Base-by-base conservation (phyloP, 1,140 invertebrate species). In the Leptinotarsa lineolata region DNA sequence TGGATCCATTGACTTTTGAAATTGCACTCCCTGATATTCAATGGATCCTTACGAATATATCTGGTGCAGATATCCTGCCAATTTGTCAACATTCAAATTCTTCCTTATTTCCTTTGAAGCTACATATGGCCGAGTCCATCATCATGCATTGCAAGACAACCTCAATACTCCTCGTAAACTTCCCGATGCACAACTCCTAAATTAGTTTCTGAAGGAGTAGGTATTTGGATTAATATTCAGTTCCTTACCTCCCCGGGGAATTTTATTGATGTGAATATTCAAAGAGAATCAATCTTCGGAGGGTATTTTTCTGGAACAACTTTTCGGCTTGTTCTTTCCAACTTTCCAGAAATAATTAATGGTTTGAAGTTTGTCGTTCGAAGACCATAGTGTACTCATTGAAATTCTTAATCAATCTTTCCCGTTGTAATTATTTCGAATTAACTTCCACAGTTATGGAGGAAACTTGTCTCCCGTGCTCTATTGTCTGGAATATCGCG, bases 341-440 rank as follows among this genome's bases (percentile, higher is more conserved):
- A 54, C 48, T 54, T 54, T 54, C 48, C 15, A 54, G 48, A 54
- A 54, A 54, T 54, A 54, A 54, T 54, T 54, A 54, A 54, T 54
- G 48, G 48, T 54, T 54, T 5, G 48, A 54, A 54, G 48, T 54
- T 54, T 54, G 48, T 54, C 48, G 48, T 54, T 54, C 16, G 48
- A 54, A 18, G n/a, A 54, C 48, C 15, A 16, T 54, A 54, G 12
- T 54, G 48, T 54, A 54, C n/a, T 54, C 48, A 54, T 54, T 54
- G 48, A 18, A 54, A 54, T 54, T 54, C 48, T 54, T 18, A 54
- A 54, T 54, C 48, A 54, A 54, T 54, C 48, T 54, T 18, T 54
- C 48, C n/a, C n/a, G 48, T 54, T 54, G 48, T 54, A 54, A 54
- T 54, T 54, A 54, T 54, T 54, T 54, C 48, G 48, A 54, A 54